Percentiles rank a stretch among this genome's conserved stretches.
These are phyloP conservation scores for Prunella strophiata DNA, from an alignment of 2,797 vertebrate species.

Conservation along the genomic window DNA sequence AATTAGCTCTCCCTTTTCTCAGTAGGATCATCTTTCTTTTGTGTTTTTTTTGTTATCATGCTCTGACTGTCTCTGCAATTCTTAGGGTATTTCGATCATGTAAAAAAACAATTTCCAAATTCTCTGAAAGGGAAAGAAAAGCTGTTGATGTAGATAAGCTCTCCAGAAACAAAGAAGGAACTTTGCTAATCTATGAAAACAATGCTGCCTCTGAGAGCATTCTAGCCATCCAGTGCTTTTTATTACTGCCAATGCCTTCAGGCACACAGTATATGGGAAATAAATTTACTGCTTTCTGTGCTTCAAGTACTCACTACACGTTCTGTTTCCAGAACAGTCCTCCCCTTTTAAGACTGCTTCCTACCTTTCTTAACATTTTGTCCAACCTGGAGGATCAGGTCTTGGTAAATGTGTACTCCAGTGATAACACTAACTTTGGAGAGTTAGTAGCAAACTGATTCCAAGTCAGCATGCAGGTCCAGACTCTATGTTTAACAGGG, in stretches of 20 bases:
- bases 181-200: conserved; percentile 24
- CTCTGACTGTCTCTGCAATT: neutral
- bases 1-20: conserved; percentile 18
- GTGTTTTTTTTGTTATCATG: neutral
- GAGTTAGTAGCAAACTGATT: neutral
- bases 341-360: neutral
- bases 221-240: neutral
- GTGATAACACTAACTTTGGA: neutral
- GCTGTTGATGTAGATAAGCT: conserved; percentile 38
- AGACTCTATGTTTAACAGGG: neutral
- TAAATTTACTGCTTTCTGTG: neutral
- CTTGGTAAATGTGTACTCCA: neutral
- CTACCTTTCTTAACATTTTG: neutral
- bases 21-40: neutral
- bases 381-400: neutral
- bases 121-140: conserved; percentile 16
- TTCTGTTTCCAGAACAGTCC: neutral
- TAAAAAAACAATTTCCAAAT: conserved; percentile 20
- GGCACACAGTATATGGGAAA: neutral
- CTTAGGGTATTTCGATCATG: neutral
- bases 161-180: conserved; percentile 8
- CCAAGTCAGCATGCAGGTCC: neutral
- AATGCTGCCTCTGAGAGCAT: neutral
- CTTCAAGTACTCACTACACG: neutral
- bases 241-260: neutral